Conservation (phyloP, 2,888 invertebrate genomes). For the Oasisia sp. region DNA sequence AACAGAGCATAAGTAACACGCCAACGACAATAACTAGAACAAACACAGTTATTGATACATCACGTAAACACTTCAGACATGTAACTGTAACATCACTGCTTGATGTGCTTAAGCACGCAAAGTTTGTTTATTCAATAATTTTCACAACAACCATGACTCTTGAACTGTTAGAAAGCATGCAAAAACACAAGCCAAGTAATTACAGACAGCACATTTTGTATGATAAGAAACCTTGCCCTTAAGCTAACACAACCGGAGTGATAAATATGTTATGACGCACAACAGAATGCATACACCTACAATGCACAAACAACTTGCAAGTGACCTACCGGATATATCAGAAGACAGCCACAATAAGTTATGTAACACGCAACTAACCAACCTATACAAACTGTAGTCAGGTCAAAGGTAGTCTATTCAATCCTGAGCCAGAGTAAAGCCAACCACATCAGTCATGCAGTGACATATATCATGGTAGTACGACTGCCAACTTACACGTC, state of each 20-base stretch:
- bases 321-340: neutral
- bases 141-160: neutral
- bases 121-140: slow-evolving; percentile 6
- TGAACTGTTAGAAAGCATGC: neutral
- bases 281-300: neutral
- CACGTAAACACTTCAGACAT: neutral
- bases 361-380: neutral
- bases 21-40: neutral
- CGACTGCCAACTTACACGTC: neutral
- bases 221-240: neutral
- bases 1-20: neutral
- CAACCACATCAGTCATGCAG: neutral
- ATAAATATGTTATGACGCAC: neutral
- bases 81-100: neutral
- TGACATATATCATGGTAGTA: neutral
- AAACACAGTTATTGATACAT: neutral
- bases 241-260: neutral
- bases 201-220: neutral
- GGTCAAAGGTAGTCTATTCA: neutral
- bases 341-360: neutral
- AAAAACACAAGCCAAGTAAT: neutral
- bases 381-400: neutral
- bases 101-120: neutral
- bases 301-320: neutral
- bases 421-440: neutral